Conservation (phyloP, 2,797 vertebrate genomes). For the Cirrhinus mrigala region DNA sequence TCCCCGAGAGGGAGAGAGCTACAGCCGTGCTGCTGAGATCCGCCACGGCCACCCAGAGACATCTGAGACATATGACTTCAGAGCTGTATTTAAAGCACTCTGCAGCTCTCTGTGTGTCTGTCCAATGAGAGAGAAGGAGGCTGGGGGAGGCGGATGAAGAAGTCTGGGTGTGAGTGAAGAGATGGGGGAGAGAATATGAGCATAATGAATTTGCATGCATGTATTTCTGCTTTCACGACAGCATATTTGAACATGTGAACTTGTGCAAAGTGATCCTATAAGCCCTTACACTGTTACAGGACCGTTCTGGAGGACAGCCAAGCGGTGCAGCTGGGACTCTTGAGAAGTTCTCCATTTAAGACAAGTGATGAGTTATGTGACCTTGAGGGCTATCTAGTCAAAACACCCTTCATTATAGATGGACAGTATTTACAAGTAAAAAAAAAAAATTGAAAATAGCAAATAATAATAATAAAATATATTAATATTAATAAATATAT, state of each 20-base stretch:
- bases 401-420: background rate
- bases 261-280: constrained; percentile 41
- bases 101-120: constrained; percentile 28
- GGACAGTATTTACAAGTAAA: background rate
- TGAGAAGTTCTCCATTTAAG: background rate
- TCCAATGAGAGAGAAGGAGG: constrained; percentile 29
- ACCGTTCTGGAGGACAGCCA: constrained; percentile 46
- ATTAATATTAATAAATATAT: background rate
- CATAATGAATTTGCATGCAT: constrained; percentile 16
- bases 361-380: constrained; percentile 42
- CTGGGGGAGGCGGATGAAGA: constrained; percentile 15
- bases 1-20: constrained; percentile 35
- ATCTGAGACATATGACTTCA: constrained; percentile 52
- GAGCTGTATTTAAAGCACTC: constrained; percentile 59
- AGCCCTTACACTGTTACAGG: constrained; percentile 27
- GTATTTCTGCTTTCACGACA: constrained; percentile 26
- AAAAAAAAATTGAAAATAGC: too few species aligned
- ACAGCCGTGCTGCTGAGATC: constrained; percentile 27
- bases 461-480: too few species aligned
- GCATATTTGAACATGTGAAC: constrained; percentile 29
- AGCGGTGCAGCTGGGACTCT: constrained; percentile 12
- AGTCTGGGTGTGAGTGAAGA: constrained; percentile 18
- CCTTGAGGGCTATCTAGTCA: constrained; percentile 54
- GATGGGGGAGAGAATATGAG: background rate
- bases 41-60: constrained; percentile 47